phyloP scores from a whole-genome alignment of 2,888 invertebrate genomes.

The Pimpla rufipes region DNA sequence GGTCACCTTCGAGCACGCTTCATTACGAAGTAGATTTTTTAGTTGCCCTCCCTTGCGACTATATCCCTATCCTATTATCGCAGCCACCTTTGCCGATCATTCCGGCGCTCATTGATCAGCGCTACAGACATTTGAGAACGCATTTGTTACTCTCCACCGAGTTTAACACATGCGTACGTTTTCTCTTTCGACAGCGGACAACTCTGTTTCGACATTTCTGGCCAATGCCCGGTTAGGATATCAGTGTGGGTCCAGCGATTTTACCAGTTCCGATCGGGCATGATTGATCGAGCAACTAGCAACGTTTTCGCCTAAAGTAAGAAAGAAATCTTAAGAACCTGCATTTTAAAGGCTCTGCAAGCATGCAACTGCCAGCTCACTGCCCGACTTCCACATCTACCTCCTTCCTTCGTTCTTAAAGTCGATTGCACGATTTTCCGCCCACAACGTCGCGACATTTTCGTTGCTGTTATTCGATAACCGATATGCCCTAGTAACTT shows the following conservation, averaged over 20 bases:
- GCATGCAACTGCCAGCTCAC: slow-evolving; percentile 5
- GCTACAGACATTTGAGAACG: background rate
- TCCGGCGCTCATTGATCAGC: background rate
- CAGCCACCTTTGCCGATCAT: slow-evolving; percentile 19
- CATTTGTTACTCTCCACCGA: background rate
- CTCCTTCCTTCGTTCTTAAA: too few species aligned
- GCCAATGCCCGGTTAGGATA: slow-evolving; percentile 50
- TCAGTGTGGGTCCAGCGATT: slow-evolving; percentile 47
- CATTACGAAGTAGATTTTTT: slow-evolving; percentile 42
- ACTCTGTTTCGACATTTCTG: slow-evolving; percentile 61
- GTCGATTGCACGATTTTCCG: slow-evolving; percentile 26
- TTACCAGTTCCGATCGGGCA: slow-evolving; percentile 48
- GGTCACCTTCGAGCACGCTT: slow-evolving; percentile 59
- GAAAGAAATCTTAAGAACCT: slow-evolving; percentile 26
- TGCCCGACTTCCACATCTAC: background rate
- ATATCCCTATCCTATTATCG: slow-evolving; percentile 25
- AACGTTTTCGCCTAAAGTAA: slow-evolving; percentile 16
- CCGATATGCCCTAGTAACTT: background rate
- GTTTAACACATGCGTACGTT: background rate
- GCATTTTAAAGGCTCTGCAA: slow-evolving; percentile 28
- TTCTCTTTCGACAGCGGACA: slow-evolving; percentile 19
- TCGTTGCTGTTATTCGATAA: slow-evolving; percentile 21
- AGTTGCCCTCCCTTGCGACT: slow-evolving; percentile 35
- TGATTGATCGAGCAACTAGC: slow-evolving; percentile 36
- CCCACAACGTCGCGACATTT: slow-evolving; percentile 44